phyloP scores from a whole-genome alignment of 2,113 vertebrate species.

The Rafetus swinhoei region DNA sequence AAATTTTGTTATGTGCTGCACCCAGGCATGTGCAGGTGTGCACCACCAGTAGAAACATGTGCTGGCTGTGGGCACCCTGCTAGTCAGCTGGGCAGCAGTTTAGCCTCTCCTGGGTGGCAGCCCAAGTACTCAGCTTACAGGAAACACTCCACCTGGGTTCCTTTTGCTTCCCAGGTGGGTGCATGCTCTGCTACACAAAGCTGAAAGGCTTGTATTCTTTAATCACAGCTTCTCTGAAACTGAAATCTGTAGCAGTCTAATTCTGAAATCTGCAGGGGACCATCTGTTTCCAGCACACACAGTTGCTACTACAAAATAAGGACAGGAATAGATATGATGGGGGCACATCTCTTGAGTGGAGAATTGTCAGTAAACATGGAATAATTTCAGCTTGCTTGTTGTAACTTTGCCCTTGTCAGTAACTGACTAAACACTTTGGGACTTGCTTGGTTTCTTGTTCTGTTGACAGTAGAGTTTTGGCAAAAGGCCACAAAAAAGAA shows the following conservation, averaged over 20 bases:
- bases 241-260: neutral
- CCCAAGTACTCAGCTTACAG: too few species aligned
- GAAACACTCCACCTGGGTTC: neutral
- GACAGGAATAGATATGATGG: neutral
- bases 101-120: too few species aligned
- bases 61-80: too few species aligned
- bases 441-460: constrained; percentile 5
- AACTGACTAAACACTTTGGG: neutral
- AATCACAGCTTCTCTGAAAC: neutral
- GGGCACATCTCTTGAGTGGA: neutral
- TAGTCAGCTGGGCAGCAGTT: too few species aligned
- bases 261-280: constrained; percentile 10
- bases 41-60: too few species aligned
- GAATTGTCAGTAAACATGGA: neutral
- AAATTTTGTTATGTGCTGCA: too few species aligned
- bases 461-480: constrained; percentile 16
- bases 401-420: constrained; percentile 1
- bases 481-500: neutral
- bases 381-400: neutral
- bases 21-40: too few species aligned
- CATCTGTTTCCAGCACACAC: constrained; percentile 4
- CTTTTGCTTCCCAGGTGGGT: neutral
- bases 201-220: neutral
- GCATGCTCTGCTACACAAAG: neutral
- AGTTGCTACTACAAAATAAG: neutral